Percentiles rank a stretch among this genome's conserved stretches.
Conservation (phyloP, 2,113 vertebrate species). For the Recurvirostra avosetta region DNA sequence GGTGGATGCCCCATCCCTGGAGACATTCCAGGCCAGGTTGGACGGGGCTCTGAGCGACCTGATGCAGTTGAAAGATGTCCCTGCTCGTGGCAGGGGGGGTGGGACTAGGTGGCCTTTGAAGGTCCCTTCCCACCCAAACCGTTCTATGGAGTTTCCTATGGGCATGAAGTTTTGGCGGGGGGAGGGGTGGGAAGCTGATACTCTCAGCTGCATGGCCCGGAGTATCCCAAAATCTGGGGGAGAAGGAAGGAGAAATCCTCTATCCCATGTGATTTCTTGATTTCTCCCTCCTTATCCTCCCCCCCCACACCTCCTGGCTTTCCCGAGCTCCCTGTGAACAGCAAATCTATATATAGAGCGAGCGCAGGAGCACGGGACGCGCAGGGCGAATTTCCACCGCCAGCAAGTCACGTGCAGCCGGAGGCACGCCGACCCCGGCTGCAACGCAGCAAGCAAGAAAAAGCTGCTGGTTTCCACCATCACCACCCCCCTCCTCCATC, state of each 20-base stretch:
- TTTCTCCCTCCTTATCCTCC: not conserved
- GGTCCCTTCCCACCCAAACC: not conserved
- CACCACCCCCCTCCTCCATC: not conserved
- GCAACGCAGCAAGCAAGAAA: rapidly evolving
- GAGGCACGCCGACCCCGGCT: not conserved
- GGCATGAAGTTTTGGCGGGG: no score
- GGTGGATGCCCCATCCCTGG: not conserved
- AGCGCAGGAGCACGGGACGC: not conserved
- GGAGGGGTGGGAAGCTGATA: not conserved
- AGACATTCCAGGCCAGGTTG: not conserved
- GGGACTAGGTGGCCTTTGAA: not conserved
- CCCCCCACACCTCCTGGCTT: not conserved
- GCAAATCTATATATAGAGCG: not conserved
- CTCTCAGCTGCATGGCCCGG: not conserved
- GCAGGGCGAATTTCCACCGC: rapidly evolving
- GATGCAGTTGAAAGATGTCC: rapidly evolving
- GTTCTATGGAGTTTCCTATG: rapidly evolving
- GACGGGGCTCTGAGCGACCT: not conserved
- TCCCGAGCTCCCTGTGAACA: not conserved
- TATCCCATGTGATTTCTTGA: not conserved
- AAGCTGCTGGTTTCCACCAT: not conserved
- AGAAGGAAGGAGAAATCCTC: not conserved
- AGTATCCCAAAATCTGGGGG: not conserved
- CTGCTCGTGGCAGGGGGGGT: not conserved
- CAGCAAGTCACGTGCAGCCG: rapidly evolving